A percentile compares a stretch with the other conserved stretches of the same genome.
These are phyloP conservation scores for Ptyas mucosa DNA, from an alignment of 2,113 vertebrate genomes.

Conservation along the genomic window DNA sequence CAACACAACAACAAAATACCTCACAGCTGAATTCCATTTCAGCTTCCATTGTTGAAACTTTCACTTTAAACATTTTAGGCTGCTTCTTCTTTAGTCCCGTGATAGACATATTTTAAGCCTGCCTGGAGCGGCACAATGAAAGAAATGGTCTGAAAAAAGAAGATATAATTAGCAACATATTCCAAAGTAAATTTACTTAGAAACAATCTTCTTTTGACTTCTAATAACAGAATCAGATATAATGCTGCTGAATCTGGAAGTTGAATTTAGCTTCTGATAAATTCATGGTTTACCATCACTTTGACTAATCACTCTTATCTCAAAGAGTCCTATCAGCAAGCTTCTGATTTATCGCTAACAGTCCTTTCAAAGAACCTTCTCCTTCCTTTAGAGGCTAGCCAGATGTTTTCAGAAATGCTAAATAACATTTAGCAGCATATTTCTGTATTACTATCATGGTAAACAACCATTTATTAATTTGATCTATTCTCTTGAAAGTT, in stretches of 20 bases:
- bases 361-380: background rate
- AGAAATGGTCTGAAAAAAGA: background rate
- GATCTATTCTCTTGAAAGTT: background rate
- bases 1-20: slow-evolving; percentile 63
- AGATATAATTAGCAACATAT: background rate
- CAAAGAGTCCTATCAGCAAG: background rate
- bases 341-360: background rate
- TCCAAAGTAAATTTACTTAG: background rate
- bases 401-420: background rate
- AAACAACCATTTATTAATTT: background rate
- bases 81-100: slow-evolving; percentile 90
- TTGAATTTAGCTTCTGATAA: background rate
- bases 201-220: too few relatives aligned
- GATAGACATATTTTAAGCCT: slow-evolving; percentile 79
- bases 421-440: background rate
- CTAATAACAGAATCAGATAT: background rate
- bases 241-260: background rate
- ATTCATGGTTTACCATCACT: background rate
- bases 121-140: slow-evolving; percentile 43
- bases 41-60: slow-evolving; percentile 88
- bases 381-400: background rate
- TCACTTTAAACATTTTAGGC: slow-evolving; percentile 91
- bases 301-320: background rate
- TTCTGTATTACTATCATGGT: background rate
- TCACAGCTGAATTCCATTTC: slow-evolving; percentile 94